A percentile compares a stretch with the other conserved stretches of the same genome.
phyloP scores from a whole-genome alignment of 2,888 invertebrate genomes.

The Leptarthrus brevirostris region DNA sequence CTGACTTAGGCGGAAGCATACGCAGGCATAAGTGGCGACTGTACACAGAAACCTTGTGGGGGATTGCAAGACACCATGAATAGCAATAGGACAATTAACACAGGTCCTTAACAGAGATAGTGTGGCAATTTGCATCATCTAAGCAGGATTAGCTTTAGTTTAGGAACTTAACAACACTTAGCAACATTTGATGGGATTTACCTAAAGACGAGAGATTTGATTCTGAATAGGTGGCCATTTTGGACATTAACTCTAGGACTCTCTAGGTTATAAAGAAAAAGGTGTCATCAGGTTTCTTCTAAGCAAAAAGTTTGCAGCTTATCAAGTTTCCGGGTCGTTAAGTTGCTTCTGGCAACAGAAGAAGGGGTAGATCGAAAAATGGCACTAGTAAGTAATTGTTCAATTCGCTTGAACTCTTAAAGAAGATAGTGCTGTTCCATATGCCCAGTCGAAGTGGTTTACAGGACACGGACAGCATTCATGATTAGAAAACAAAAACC shows the following conservation, averaged over 20 bases:
- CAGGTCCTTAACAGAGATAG: slow-evolving; percentile 11
- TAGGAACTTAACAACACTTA: slow-evolving; percentile 3
- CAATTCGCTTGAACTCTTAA: not conserved
- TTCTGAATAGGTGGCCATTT: slow-evolving; percentile 17
- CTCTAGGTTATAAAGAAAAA: slow-evolving; percentile 20
- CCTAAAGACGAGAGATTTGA: not conserved
- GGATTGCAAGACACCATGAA: slow-evolving; percentile 34
- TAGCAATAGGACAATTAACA: slow-evolving; percentile 38
- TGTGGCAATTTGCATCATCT: slow-evolving; percentile 28
- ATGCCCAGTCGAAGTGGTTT: not conserved
- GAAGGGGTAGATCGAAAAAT: not conserved
- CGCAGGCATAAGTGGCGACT: not conserved
- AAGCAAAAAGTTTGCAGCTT: slow-evolving; percentile 19
- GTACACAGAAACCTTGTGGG: not conserved
- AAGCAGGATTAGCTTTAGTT: no score
- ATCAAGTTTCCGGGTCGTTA: slow-evolving; percentile 40
- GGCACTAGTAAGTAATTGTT: slow-evolving; percentile 16
- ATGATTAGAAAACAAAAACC: not conserved
- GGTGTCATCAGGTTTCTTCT: not conserved
- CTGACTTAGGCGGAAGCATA: not conserved
- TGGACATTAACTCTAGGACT: slow-evolving; percentile 3
- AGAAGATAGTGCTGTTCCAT: not conserved
- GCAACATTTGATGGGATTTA: not conserved
- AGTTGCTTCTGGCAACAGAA: not conserved
- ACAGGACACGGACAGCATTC: not conserved